Percentiles rank a stretch among this genome's conserved stretches.
phyloP scores from a whole-genome alignment of 2,888 invertebrate species.

The Chymomyza fuscimana region DNA sequence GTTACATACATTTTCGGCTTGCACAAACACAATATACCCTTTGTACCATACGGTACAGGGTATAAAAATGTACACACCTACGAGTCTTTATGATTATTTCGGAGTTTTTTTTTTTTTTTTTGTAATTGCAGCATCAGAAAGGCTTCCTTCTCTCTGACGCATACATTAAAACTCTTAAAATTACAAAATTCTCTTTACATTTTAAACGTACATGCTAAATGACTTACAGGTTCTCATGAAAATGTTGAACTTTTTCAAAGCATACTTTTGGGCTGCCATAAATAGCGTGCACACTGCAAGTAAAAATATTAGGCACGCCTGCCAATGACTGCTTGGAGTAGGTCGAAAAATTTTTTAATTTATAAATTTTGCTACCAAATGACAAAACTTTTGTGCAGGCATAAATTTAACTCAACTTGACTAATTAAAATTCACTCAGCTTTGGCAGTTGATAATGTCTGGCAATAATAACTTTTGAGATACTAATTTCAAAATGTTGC shows the following conservation, averaged over 20 bases:
- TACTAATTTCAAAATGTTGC: constrained; percentile 73
- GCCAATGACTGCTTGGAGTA: not conserved
- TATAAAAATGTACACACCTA: too few species aligned
- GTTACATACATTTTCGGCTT: too few species aligned
- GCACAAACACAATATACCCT: too few species aligned
- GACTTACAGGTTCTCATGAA: not conserved
- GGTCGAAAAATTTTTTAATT: not conserved
- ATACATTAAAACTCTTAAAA: too few species aligned
- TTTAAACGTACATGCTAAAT: too few species aligned
- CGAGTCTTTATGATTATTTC: too few species aligned
- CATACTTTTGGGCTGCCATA: constrained; percentile 43
- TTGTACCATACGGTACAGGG: too few species aligned
- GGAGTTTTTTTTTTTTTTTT: too few species aligned
- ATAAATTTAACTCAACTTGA: constrained; percentile 13
- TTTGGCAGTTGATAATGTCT: constrained; percentile 5
- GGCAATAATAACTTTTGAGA: constrained; percentile 64
- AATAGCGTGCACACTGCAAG: constrained; percentile 10
- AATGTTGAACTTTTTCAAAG: constrained; percentile 24
- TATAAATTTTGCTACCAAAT: constrained; percentile 17
- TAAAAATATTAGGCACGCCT: constrained; percentile 15
- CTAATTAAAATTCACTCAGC: constrained; percentile 65
- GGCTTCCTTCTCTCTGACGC: too few species aligned
- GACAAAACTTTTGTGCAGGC: constrained; percentile 38
- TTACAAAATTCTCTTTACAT: too few species aligned
- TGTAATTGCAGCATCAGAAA: too few species aligned